phyloP scores from a whole-genome alignment of 2,888 invertebrate genomes.

The Capitulum mitella region DNA sequence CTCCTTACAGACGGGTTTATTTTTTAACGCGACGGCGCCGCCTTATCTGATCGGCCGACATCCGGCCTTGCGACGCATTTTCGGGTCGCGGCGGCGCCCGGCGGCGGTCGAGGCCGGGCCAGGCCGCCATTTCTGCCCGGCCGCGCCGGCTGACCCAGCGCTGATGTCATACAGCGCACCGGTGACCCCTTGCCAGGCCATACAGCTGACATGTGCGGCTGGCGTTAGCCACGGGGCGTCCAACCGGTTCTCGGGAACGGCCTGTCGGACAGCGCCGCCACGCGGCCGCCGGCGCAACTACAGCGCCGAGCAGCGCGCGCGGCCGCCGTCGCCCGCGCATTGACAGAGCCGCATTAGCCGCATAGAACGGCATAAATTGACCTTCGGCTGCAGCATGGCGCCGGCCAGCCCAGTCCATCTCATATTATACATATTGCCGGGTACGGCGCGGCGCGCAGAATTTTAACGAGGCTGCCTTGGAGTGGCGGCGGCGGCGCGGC shows the following conservation, averaged over 20 bases:
- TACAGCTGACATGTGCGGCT: conserved; percentile 8
- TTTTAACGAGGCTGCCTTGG: no score
- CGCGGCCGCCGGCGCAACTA: background rate
- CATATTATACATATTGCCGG: background rate
- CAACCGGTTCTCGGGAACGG: background rate
- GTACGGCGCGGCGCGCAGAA: background rate
- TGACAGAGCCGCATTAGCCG: background rate
- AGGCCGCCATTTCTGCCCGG: background rate
- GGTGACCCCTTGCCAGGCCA: conserved; percentile 13
- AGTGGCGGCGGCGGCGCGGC: background rate
- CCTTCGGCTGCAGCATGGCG: background rate
- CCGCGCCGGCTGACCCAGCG: background rate
- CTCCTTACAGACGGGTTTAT: background rate
- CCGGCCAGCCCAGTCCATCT: background rate
- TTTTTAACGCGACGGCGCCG: conserved; percentile 10
- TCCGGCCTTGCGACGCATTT: background rate
- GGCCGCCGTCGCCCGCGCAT: background rate
- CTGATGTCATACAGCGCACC: background rate
- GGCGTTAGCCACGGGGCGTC: conserved; percentile 7
- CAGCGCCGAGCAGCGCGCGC: background rate
- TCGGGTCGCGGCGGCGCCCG: background rate
- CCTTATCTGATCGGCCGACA: background rate
- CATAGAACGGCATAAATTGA: background rate
- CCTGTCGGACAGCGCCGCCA: background rate
- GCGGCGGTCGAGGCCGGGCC: background rate